Conservation (phyloP, 2,797 vertebrate genomes). For the Bradypus variegatus region DNA sequence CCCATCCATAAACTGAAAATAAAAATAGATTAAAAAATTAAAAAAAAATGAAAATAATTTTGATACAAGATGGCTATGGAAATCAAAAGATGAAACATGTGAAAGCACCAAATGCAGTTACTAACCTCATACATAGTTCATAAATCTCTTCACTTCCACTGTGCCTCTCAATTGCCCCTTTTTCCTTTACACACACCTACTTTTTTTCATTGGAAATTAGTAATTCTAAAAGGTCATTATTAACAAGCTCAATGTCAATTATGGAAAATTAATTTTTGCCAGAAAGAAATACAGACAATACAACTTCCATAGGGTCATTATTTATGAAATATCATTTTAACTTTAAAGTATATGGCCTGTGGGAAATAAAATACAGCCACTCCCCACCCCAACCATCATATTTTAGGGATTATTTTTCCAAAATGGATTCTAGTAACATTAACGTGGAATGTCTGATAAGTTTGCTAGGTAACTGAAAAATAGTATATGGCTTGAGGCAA, state of each 20-base stretch:
- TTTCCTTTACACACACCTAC: not conserved
- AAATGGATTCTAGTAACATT: conserved; percentile 28
- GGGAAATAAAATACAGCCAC: not conserved
- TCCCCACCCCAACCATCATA: not conserved
- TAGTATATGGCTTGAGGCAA: not conserved
- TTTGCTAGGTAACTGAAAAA: conserved; percentile 23
- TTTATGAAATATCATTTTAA: conserved; percentile 29
- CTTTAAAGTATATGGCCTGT: not conserved
- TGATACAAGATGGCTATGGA: not conserved
- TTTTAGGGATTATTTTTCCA: not conserved
- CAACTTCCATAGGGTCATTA: not conserved
- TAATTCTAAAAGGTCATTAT: not conserved
- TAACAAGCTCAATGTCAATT: not conserved
- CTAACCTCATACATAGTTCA: not conserved
- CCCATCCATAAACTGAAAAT: not conserved
- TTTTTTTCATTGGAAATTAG: not conserved
- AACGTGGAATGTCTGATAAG: not conserved
- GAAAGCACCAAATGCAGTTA: not conserved
- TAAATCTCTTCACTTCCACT: not conserved
- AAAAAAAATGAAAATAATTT: not conserved
- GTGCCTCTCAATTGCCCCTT: not conserved
- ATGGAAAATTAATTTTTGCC: not conserved
- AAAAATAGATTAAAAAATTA: no score
- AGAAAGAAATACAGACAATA: not conserved
- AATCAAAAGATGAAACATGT: not conserved